These are phyloP conservation scores for Phaonia tiefii DNA, from an alignment of 2,888 invertebrate genomes.

Conservation along the genomic window DNA sequence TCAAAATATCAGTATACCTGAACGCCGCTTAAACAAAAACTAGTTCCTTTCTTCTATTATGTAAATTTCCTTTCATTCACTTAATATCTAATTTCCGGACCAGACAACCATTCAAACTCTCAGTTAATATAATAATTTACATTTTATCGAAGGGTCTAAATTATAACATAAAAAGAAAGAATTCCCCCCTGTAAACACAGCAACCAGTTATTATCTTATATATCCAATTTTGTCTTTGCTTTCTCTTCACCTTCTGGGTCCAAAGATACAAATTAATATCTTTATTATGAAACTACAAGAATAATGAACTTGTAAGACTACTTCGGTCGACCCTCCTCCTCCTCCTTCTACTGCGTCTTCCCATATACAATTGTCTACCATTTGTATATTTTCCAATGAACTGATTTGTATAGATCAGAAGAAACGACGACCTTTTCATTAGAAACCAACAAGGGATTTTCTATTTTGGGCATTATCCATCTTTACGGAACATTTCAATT, in stretches of 20 bases:
- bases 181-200: no score
- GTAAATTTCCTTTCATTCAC: no score
- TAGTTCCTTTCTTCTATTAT: no score
- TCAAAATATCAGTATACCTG: no score
- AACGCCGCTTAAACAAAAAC: no score
- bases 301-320: conserved; percentile 24
- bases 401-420: conserved; percentile 2
- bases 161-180: no score
- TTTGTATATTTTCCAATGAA: conserved; percentile 30
- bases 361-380: no score
- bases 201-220: neutral
- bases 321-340: neutral
- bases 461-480: conserved; percentile 21
- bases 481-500: conserved; percentile 11
- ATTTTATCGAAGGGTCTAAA: no score
- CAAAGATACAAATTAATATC: neutral
- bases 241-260: neutral
- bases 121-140: no score
- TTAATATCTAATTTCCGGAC: no score
- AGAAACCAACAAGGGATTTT: conserved; percentile 21
- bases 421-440: conserved; percentile 15
- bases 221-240: neutral
- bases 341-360: neutral
- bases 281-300: neutral
- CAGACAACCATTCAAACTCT: no score